Base-by-base conservation (phyloP, 2,888 invertebrate genomes). In the Nowickia ferox region DNA sequence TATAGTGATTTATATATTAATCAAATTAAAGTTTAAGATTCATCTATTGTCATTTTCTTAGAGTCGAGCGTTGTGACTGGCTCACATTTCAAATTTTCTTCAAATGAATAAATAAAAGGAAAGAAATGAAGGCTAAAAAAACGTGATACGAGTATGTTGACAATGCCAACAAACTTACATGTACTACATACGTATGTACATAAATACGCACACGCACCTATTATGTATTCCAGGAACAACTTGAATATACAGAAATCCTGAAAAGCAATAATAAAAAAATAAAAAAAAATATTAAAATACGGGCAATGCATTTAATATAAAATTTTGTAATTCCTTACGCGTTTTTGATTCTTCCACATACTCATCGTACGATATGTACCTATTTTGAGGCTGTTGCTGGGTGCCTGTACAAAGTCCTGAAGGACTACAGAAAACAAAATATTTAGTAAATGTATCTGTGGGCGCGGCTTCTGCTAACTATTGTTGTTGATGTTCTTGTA, bases 241-340 rank as follows among this genome's bases (percentile, higher is more conserved):
- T 30, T 42, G 61, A 68, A 44, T 53, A 53, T 68, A 44, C 10
- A 19, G 44, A 75, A 68, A 68, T 79, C 53, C 61, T 66, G 46
- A 10, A 68, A 42, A 57, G 30, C 63, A 9, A 19, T 30, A 30
- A 30, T 30, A 57, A 40, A 46, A 30, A 71, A 17, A 40, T 53
- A 68, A 51, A 10, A 13, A 53, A 17, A 38, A 40, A n/a, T n/a
- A n/a, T n/a, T n/a, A n/a, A 82, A 71, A 76, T 38, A 63, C 38
- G 57, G 80, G 40, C 75, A 72, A 66, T 86, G 86, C 86, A 86
- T 79, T 86, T 76, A 78, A 75, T 79, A 83, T 74, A 68, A 72
- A 71, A 72, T 80, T 86, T 86, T 86, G 76, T 83, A 71, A 86
- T 86, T 86, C 86, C 68, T 72, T 44, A 44, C 86, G 79, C 86